Conservation (phyloP, 2,797 vertebrate species). For the Clamator glandarius region DNA sequence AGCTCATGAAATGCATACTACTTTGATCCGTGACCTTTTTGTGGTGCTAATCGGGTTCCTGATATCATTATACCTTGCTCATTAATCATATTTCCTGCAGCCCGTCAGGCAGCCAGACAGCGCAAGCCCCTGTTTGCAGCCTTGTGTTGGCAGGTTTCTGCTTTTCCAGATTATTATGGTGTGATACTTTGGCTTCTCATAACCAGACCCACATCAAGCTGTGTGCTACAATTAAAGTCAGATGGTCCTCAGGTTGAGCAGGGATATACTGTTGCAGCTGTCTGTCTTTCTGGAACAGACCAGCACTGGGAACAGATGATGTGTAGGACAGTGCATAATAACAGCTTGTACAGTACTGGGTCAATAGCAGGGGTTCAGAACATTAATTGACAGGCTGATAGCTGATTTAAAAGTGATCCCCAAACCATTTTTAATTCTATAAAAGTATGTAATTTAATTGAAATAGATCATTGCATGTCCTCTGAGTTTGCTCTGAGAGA, state of each 20-base stretch:
- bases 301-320: conserved; percentile 79
- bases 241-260: conserved; percentile 84
- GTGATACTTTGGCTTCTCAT: conserved; percentile 79
- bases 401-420: conserved; percentile 70
- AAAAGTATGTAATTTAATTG: conserved; percentile 53
- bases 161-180: conserved; percentile 83
- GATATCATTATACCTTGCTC: conserved; percentile 92
- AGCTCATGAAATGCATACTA: conserved; percentile 81
- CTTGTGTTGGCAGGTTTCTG: conserved; percentile 82
- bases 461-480: background rate
- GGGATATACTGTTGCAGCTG: conserved; percentile 84
- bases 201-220: conserved; percentile 84
- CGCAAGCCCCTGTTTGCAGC: conserved; percentile 77
- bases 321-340: conserved; percentile 78
- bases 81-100: conserved; percentile 95
- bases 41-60: conserved; percentile 94
- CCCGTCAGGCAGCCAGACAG: conserved; percentile 84
- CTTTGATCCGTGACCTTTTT: conserved; percentile 93
- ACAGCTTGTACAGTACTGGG: conserved; percentile 78
- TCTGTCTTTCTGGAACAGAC: conserved; percentile 80
- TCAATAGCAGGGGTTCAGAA: conserved; percentile 74
- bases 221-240: conserved; percentile 87
- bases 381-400: conserved; percentile 77
- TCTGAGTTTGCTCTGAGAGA: background rate
- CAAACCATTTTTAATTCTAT: conserved; percentile 55